Percentiles rank a stretch among this genome's conserved stretches.
These are phyloP conservation scores for Plutella xylostella DNA, from an alignment of 2,888 invertebrate genomes.

Conservation along the genomic window DNA sequence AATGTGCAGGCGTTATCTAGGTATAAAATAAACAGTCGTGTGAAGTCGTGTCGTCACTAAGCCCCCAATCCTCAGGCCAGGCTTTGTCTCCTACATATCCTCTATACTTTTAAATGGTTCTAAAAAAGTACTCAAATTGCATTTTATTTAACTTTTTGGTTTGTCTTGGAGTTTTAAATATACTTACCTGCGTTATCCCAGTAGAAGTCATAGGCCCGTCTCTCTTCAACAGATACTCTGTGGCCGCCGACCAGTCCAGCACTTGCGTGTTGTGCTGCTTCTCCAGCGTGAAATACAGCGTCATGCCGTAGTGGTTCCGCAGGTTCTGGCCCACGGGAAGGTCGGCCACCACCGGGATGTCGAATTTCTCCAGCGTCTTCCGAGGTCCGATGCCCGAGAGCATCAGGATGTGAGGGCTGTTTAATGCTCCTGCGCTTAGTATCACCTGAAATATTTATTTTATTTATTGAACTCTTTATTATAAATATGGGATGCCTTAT, in stretches of 20 bases:
- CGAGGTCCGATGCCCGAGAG: slow-evolving; percentile 75
- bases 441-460: slow-evolving; percentile 52
- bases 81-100: too few species aligned
- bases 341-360: slow-evolving; percentile 67
- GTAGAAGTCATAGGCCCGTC: slow-evolving; percentile 73
- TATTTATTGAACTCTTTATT: too few species aligned
- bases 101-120: too few species aligned
- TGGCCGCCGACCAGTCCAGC: slow-evolving; percentile 67
- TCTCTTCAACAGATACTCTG: slow-evolving; percentile 65
- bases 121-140: too few species aligned
- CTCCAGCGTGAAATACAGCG: slow-evolving; percentile 56
- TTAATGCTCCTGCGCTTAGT: slow-evolving; percentile 72
- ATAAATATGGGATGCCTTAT: too few species aligned
- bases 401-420: slow-evolving; percentile 73
- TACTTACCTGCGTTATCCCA: slow-evolving; percentile 71
- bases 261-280: slow-evolving; percentile 52
- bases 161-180: too few species aligned
- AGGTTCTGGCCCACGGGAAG: slow-evolving; percentile 74
- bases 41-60: too few species aligned
- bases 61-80: too few species aligned
- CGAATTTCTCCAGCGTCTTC: slow-evolving; percentile 53
- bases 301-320: slow-evolving; percentile 73
- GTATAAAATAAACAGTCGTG: too few species aligned
- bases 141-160: too few species aligned
- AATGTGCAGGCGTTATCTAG: too few species aligned